Percentiles rank a stretch among this genome's conserved stretches.
These are phyloP conservation scores for Sinonovacula constricta DNA, from an alignment of 1,140 invertebrate genomes.

Conservation along the genomic window DNA sequence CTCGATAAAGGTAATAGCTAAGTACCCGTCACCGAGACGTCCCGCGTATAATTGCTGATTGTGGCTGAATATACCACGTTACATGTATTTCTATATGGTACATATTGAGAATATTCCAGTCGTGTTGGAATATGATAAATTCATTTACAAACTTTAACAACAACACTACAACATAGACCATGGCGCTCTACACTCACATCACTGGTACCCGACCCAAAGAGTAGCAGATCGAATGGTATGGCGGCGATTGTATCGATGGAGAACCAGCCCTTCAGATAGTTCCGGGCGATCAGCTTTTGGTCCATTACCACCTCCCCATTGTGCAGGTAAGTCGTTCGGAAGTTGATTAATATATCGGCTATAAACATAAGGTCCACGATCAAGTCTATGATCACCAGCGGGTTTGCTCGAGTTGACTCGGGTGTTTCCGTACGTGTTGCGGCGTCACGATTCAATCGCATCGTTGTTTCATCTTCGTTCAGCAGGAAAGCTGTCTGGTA, in stretches of 20 bases:
- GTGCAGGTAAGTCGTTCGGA: slow-evolving; percentile 78
- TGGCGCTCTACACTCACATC: slow-evolving; percentile 73
- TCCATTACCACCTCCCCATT: slow-evolving; percentile 78
- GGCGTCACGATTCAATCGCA: slow-evolving; percentile 73
- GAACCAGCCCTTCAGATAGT: slow-evolving; percentile 80
- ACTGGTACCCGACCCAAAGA: slow-evolving; percentile 78
- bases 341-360: slow-evolving; percentile 79
- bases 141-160: too few species aligned
- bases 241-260: slow-evolving; percentile 78
- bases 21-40: too few species aligned
- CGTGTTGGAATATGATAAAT: too few species aligned
- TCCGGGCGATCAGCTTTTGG: slow-evolving; percentile 77
- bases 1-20: too few species aligned
- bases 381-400: slow-evolving; percentile 78
- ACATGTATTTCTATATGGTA: too few species aligned
- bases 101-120: too few species aligned
- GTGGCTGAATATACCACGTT: too few species aligned
- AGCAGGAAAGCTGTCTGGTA: slow-evolving; percentile 98
- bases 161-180: too few species aligned
- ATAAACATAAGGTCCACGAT: slow-evolving; percentile 79
- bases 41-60: too few species aligned
- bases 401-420: slow-evolving; percentile 69
- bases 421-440: slow-evolving; percentile 61
- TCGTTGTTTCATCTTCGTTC: slow-evolving; percentile 83
- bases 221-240: slow-evolving; percentile 78